Evolutionary conservation across 2,113 vertebrate species (phyloP).

Genomic region (Nansenia antarctica): DNA sequence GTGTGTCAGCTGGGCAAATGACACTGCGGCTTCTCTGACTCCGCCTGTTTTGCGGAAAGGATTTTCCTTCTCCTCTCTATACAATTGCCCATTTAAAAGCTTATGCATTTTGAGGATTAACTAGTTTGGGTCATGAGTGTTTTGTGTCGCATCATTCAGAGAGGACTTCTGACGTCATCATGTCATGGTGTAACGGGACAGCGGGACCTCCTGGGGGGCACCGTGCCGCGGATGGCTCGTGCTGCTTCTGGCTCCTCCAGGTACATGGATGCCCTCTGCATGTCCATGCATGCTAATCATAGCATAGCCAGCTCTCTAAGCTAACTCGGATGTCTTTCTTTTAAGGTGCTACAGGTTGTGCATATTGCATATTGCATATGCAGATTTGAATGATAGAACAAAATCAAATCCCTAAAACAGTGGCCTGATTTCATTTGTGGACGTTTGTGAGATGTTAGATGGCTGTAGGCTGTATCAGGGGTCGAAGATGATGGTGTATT

Average conservation of each 20-base stretch:
- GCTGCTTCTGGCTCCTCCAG: constrained; percentile 63
- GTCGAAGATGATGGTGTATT: not conserved
- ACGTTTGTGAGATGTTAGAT: not conserved
- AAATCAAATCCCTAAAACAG: not conserved
- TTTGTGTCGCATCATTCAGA: constrained; percentile 64
- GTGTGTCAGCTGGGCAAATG: too few species aligned
- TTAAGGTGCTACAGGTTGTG: too few species aligned
- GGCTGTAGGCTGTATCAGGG: not conserved
- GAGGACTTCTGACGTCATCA: constrained; percentile 50
- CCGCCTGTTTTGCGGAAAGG: too few species aligned
- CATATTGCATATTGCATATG: not conserved
- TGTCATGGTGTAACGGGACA: constrained; percentile 38
- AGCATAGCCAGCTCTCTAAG: not conserved
- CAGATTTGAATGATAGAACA: not conserved
- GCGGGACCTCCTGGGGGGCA: constrained; percentile 39
- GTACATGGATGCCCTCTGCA: constrained; percentile 35
- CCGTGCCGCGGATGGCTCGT: constrained; percentile 34
- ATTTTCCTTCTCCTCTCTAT: too few species aligned
- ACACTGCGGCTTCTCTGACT: too few species aligned
- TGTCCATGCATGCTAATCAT: not conserved
- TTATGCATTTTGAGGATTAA: too few species aligned
- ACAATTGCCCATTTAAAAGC: too few species aligned
- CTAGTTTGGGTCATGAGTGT: constrained; percentile 72
- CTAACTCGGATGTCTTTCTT: not conserved
- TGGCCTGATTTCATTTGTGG: not conserved